phyloP scores from a whole-genome alignment of 2,888 invertebrate genomes.

The Mycalesis mineus region DNA sequence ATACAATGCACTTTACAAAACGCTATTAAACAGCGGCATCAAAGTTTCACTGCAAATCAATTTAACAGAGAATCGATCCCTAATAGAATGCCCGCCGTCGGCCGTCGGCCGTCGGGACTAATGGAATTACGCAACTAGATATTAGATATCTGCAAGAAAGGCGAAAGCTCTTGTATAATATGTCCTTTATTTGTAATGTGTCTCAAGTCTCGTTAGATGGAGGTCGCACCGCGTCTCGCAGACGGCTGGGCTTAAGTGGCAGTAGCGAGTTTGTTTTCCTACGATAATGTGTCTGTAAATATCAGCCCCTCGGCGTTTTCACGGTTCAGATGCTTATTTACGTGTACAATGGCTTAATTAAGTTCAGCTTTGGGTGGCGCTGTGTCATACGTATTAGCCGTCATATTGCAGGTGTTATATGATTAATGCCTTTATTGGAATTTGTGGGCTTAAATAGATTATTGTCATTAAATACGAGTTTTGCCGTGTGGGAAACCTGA shows the following conservation, averaged over 20 bases:
- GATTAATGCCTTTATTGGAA: no score
- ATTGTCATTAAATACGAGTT: no score
- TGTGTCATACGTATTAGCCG: not conserved
- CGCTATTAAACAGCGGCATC: not conserved
- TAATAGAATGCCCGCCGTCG: not conserved
- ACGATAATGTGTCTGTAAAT: constrained; percentile 65
- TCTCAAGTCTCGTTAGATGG: constrained; percentile 35
- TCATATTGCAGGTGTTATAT: constrained; percentile 2
- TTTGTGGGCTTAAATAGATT: no score
- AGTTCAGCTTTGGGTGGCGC: constrained; percentile 39
- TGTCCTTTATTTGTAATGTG: constrained; percentile 53
- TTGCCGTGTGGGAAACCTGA: no score
- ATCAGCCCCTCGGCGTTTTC: constrained; percentile 42
- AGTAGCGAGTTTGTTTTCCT: constrained; percentile 58
- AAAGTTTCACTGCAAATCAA: not conserved
- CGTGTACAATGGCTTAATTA: constrained; percentile 55
- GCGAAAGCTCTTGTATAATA: constrained; percentile 48
- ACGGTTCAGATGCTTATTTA: constrained; percentile 49
- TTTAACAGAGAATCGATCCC: not conserved
- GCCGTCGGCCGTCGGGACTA: not conserved
- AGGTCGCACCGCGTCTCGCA: constrained; percentile 25
- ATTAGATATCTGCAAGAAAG: constrained; percentile 39
- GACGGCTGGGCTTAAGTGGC: constrained; percentile 45
- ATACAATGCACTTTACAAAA: not conserved
- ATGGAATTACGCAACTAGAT: constrained; percentile 27